A percentile compares a stretch with the other conserved stretches of the same genome.
Conservation (phyloP, 92 coral and sea anemone species). For the Phenganax stokvisi region DNA sequence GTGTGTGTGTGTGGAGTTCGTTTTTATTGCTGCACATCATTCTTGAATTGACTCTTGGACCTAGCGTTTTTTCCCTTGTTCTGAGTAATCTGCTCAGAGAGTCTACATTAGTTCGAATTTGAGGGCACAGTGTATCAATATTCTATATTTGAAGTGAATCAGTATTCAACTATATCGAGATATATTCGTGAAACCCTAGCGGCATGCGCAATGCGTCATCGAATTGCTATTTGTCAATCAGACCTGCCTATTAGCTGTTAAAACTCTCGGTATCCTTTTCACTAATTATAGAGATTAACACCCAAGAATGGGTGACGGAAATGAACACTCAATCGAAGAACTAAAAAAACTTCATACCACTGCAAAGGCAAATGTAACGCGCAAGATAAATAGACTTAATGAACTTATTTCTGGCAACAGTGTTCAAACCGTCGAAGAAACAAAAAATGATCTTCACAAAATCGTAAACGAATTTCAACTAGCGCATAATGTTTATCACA, state of each 20-base stretch:
- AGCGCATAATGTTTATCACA: constrained; percentile 3
- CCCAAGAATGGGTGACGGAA: constrained; percentile 8
- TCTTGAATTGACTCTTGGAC: too few species aligned
- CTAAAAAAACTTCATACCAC: background rate
- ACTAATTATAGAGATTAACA: background rate
- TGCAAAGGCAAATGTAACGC: constrained; percentile 12
- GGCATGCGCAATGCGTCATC: background rate
- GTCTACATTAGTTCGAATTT: constrained; percentile 16
- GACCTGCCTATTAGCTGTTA: constrained; percentile 5
- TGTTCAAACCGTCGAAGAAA: constrained; percentile 1
- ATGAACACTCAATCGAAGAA: constrained; percentile 18
- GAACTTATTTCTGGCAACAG: constrained; percentile 1
- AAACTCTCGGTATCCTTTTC: constrained; percentile 6
- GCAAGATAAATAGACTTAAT: constrained; percentile 10
- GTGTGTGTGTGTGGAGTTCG: too few species aligned
- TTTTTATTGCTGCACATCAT: too few species aligned
- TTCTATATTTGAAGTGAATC: background rate
- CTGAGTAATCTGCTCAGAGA: too few species aligned
- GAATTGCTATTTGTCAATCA: constrained; percentile 14
- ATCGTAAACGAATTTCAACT: constrained; percentile 13
- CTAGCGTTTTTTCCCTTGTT: too few species aligned
- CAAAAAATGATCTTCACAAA: constrained; percentile 4
- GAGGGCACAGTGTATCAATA: constrained; percentile 9
- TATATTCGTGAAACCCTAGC: constrained; percentile 1
- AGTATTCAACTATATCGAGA: background rate